Base-by-base conservation (phyloP, 1,140 invertebrate genomes). In the Ostrea edulis region DNA sequence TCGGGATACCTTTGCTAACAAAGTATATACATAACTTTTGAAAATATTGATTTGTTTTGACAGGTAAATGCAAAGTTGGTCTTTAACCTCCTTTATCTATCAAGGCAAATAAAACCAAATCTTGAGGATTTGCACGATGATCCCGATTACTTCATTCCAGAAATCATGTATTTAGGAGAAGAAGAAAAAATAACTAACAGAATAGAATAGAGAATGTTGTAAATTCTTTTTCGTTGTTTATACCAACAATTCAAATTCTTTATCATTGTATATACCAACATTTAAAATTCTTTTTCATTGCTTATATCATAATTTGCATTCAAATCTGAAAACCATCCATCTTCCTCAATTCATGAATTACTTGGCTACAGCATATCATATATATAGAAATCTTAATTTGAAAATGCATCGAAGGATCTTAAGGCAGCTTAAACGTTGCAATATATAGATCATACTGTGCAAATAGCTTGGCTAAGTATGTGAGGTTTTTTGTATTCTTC, bases 1-100 rank as follows among this genome's bases (percentile, higher is more conserved):
- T 44, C 35, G 35, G 35, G 35, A 44, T 5, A 1, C 35, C 35
- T 44, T 44, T 44, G 35, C 35, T 44, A 44, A 44, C 2, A 44
- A 44, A 1, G 35, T 44, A 44, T 2, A 44, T 44, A 44, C 2
- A 44, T 44, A 44, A 44, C 35, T 44, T 44, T 44, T 44, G 35
- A 77, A 62, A 29, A 77, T 71, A 77, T 77, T 44, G 68, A 77
- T 77, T 77, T 35, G 68, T 77, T 77, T 77, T 77, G 68, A 77
- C 25, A 77, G 29, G 68, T 77, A 77, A 77, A 77, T 77, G 29
- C 14, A 29, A 14, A 12, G 8, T 29, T 25, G 2, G 14, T 77
- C 68, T 77, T 77, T 77, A 71, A 71, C 35, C 58, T 77, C 25
- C 14, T 25, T 0, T 14, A 14, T 25, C 29, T 77, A 77, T 25